phyloP scores from a whole-genome alignment of 2,888 invertebrate genomes.

The Theodoxus fluviatilis region DNA sequence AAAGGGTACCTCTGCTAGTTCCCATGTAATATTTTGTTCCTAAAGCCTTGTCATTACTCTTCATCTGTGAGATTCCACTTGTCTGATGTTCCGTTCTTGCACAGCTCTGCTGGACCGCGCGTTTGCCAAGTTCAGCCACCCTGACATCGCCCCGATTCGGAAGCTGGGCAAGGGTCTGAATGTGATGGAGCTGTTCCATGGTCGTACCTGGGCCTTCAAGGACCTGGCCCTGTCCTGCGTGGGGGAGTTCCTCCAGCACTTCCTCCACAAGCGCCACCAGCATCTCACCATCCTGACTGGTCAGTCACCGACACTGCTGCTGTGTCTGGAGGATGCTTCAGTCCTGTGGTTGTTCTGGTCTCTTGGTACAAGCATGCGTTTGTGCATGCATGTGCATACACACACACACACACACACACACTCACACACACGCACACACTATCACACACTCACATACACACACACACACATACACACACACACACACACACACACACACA shows the following conservation, averaged over 20 bases:
- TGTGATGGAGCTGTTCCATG: slow-evolving; percentile 67
- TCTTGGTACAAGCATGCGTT: too few species aligned
- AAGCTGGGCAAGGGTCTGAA: slow-evolving; percentile 56
- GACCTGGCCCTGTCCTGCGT: slow-evolving; percentile 66
- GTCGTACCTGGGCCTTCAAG: slow-evolving; percentile 68
- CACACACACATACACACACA: too few species aligned
- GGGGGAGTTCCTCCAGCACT: slow-evolving; percentile 65
- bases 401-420: too few species aligned
- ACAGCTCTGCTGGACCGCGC: slow-evolving; percentile 52
- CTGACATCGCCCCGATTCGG: slow-evolving; percentile 52
- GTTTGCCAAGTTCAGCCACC: slow-evolving; percentile 48
- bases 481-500: too few species aligned
- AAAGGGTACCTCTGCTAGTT: too few species aligned
- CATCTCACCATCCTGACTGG: slow-evolving; percentile 62
- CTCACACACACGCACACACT: too few species aligned
- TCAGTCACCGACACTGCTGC: too few species aligned
- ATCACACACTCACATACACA: too few species aligned
- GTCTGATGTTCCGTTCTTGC: slow-evolving; percentile 11
- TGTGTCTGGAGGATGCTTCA: too few species aligned
- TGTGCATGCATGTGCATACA: too few species aligned
- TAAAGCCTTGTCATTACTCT: background rate
- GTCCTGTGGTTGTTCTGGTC: too few species aligned
- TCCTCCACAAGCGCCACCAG: slow-evolving; percentile 57
- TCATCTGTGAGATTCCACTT: background rate
- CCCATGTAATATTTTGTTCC: background rate